Conservation (phyloP, 2,888 invertebrate genomes). For the Caenorhabditis wallacei region DNA sequence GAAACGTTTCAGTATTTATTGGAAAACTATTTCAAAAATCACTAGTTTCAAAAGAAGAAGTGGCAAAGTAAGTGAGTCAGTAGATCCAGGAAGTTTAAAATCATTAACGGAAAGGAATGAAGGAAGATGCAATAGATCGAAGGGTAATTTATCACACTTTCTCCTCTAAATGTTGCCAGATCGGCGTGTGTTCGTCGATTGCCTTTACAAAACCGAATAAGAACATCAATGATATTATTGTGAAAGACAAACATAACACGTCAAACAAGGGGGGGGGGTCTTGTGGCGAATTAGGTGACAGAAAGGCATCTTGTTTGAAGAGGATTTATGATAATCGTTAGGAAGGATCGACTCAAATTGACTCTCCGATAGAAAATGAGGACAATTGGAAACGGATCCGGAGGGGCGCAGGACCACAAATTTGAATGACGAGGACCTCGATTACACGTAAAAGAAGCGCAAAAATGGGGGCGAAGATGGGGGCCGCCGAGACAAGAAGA, state of each 20-base stretch:
- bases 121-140: conserved; percentile 39
- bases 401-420: neutral
- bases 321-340: conserved; percentile 48
- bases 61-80: conserved; percentile 18
- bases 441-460: conserved; percentile 43
- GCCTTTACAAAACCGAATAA: conserved; percentile 30
- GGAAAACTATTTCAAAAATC: neutral
- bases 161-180: conserved; percentile 55
- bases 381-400: conserved; percentile 14
- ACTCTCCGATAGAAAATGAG: neutral
- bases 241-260: conserved; percentile 42
- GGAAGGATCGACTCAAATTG: neutral
- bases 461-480: conserved; percentile 19
- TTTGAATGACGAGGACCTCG: conserved; percentile 14
- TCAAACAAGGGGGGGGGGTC: conserved; percentile 39
- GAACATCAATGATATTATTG: conserved; percentile 46
- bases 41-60: neutral
- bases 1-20: neutral
- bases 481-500: conserved; percentile 34
- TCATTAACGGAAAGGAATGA: conserved; percentile 49
- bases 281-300: conserved; percentile 44
- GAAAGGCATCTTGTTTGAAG: conserved; percentile 38
- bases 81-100: conserved; percentile 53
- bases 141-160: conserved; percentile 62
- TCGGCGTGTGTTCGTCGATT: conserved; percentile 45